phyloP scores from a whole-genome alignment of 2,888 invertebrate genomes.

The Sarcophaga variegata region DNA sequence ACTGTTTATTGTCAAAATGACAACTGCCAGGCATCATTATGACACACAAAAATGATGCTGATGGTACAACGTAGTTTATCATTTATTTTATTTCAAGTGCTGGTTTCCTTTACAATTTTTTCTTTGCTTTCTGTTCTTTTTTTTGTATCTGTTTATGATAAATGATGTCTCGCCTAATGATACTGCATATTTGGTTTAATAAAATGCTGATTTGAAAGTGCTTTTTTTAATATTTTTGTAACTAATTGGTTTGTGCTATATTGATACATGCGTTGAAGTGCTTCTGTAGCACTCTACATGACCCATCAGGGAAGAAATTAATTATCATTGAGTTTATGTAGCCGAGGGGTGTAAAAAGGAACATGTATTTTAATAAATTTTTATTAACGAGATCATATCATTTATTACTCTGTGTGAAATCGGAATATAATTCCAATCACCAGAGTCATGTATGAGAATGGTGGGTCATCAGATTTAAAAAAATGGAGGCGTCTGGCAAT shows the following conservation, averaged over 20 bases:
- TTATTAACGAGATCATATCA: too few species aligned
- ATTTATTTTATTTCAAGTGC: conserved; percentile 45
- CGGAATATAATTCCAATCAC: too few species aligned
- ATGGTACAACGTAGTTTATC: conserved; percentile 11
- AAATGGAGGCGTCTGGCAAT: too few species aligned
- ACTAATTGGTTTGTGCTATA: conserved; percentile 39
- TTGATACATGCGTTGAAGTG: conserved; percentile 11
- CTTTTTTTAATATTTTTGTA: conserved; percentile 10
- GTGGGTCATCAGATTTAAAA: too few species aligned
- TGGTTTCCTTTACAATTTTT: conserved; percentile 18
- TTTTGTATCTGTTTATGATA: conserved; percentile 48
- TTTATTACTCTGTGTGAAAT: too few species aligned
- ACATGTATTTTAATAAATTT: too few species aligned
- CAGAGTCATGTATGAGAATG: too few species aligned
- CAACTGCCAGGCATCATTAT: conserved; percentile 57
- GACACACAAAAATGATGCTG: background rate
- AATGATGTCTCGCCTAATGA: conserved; percentile 24
- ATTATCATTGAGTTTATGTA: background rate
- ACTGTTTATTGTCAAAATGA: conserved; percentile 57
- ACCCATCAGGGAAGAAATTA: background rate
- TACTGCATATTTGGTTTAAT: conserved; percentile 38
- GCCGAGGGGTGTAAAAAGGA: too few species aligned
- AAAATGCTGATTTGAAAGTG: conserved; percentile 26
- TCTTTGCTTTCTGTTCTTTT: background rate
- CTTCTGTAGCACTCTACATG: background rate